Percentiles rank a stretch among this genome's conserved stretches.
Evolutionary conservation across 2,113 vertebrate genomes (phyloP).

Genomic region (Pollimyrus isidori): DNA sequence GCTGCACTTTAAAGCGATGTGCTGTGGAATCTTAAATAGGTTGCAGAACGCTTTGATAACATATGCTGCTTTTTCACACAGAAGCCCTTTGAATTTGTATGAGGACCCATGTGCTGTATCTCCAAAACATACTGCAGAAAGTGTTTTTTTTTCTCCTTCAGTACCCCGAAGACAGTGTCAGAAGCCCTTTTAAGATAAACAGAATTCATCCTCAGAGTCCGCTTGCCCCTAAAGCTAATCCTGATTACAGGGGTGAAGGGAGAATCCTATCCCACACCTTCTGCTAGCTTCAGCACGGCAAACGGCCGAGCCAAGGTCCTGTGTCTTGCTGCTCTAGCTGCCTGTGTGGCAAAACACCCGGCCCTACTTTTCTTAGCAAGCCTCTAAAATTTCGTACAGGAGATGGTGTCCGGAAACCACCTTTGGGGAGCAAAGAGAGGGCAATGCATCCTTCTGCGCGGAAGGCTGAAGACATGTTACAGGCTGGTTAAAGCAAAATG

Average conservation of each 20-base stretch:
- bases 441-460: not conserved
- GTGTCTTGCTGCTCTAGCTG: not conserved
- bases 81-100: not conserved
- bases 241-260: not conserved
- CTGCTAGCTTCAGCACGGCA: not conserved
- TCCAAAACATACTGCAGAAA: not conserved
- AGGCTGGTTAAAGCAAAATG: not conserved
- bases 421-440: not conserved
- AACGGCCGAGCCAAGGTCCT: not conserved
- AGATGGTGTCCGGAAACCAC: not conserved
- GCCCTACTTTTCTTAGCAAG: not conserved
- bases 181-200: conserved; percentile 4
- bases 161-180: not conserved
- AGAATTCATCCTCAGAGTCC: not conserved
- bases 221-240: not conserved
- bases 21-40: not conserved
- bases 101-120: not conserved
- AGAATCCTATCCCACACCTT: not conserved
- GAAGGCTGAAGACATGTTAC: not conserved
- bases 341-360: not conserved
- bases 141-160: not conserved
- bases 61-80: not conserved
- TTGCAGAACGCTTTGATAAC: not conserved
- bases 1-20: not conserved
- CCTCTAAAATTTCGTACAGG: not conserved